A percentile compares a stretch with the other conserved stretches of the same genome.
Conservation (phyloP, 2,888 invertebrate species). For the Stenichneumon culpator region DNA sequence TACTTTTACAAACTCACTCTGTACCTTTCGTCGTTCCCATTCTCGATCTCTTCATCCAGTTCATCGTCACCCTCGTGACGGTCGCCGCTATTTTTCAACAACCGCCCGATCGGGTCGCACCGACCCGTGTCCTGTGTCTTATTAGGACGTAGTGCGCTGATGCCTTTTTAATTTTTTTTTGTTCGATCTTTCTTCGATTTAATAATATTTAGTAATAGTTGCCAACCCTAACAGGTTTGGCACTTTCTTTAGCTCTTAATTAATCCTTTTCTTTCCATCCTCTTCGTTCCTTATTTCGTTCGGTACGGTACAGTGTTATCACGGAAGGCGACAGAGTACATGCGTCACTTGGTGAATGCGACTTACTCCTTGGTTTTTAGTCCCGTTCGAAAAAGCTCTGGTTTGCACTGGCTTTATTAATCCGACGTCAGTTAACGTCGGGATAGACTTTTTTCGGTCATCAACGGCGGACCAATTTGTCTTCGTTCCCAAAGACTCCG, state of each 20-base stretch:
- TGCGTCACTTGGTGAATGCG: constrained; percentile 30
- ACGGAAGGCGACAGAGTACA: neutral
- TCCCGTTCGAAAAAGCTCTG: neutral
- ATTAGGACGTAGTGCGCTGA: constrained; percentile 63
- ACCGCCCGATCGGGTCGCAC: constrained; percentile 79
- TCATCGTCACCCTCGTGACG: constrained; percentile 10
- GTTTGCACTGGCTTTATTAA: neutral
- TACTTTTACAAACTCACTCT: constrained; percentile 53
- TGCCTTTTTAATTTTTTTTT: constrained; percentile 30
- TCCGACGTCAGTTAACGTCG: neutral
- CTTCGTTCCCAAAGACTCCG: neutral
- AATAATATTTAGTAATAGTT: no score
- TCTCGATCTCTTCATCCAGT: constrained; percentile 14
- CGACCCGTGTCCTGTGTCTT: constrained; percentile 73
- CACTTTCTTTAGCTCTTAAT: constrained; percentile 19
- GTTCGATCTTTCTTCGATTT: constrained; percentile 8
- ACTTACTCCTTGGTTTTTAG: constrained; percentile 41
- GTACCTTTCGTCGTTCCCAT: constrained; percentile 14
- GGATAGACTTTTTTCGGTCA: neutral
- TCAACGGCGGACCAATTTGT: neutral
- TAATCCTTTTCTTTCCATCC: constrained; percentile 34
- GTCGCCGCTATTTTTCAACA: constrained; percentile 83
- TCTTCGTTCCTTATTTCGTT: constrained; percentile 29
- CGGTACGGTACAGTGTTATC: constrained; percentile 30
- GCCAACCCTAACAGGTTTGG: constrained; percentile 1